Base-by-base conservation (phyloP, 2,888 invertebrate species). In the Myopa testacea region DNA sequence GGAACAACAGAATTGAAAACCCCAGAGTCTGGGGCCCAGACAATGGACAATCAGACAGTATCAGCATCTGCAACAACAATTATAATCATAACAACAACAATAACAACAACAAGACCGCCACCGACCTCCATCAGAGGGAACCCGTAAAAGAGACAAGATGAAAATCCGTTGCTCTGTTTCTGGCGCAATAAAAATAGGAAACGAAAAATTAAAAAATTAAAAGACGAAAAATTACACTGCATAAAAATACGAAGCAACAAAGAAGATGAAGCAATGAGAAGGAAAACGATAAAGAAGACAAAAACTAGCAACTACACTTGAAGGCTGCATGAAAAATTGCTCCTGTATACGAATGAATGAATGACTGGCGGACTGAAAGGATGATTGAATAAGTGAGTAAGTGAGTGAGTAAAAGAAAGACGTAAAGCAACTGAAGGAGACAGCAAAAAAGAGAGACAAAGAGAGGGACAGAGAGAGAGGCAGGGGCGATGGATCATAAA, bases 401-500 rank as follows among this genome's bases (percentile, higher is more conserved):
- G 10, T 55, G 14, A 6, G 5, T 55, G 16, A 55, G 10, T 55
- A 55, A 55, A 55, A 8, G 10, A 55, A 55, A 1, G 55, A 55
- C n/a, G 55, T 5, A 10, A n/a, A 16, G 16, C 5, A n/a, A 55
- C 5, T 55, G 55, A 55, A 55, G 10, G 16, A 55, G 16, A n/a
- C 55, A n/a, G 55, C 1, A n/a, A 16, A 55, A 55, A 5, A 55
- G 5, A 55, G 55, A 55, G 10, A 55, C 6, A 4, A 10, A 55
- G 55, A 16, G 55, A 55, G 16, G 55, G 55, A 3, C 1, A 50
- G 1, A 50, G 50, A 50, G 50, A 3, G 50, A 50, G 50, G 14
- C 10, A 50, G 2, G 10, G 50, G 10, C 50, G 14, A 50, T 14
- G 50, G 73, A 73, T 73, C 73, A 63, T 73, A 26, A 26, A 26